Conservation (phyloP, 2,888 invertebrate genomes). For the Tholera decimalis region DNA sequence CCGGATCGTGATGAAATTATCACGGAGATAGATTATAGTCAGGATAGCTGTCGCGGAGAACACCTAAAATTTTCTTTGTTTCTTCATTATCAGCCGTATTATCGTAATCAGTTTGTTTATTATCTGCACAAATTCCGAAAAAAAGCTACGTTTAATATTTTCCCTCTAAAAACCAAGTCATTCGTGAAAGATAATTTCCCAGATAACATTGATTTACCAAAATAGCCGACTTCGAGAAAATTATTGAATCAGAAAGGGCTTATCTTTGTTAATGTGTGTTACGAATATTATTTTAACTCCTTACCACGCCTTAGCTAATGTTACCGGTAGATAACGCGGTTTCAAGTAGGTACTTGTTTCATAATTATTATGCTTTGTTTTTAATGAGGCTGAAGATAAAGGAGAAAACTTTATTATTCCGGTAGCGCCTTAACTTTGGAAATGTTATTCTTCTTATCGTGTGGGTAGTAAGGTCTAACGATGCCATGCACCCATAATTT, state of each 20-base stretch:
- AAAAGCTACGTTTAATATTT: slow-evolving; percentile 5
- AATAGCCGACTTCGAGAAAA: slow-evolving; percentile 36
- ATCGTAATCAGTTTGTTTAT: not conserved
- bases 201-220: slow-evolving; percentile 26
- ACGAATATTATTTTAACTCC: slow-evolving; percentile 3
- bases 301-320: slow-evolving; percentile 18
- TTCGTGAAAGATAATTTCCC: slow-evolving; percentile 30
- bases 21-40: too few relatives aligned
- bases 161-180: slow-evolving; percentile 25
- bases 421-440: not conserved
- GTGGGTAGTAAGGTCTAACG: too few relatives aligned
- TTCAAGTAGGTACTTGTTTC: slow-evolving; percentile 11
- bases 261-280: slow-evolving; percentile 24
- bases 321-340: slow-evolving; percentile 23
- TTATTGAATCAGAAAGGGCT: slow-evolving; percentile 47
- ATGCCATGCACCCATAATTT: too few relatives aligned
- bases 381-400: slow-evolving; percentile 29
- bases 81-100: not conserved
- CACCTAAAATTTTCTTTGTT: too few relatives aligned
- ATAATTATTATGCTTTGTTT: slow-evolving; percentile 22
- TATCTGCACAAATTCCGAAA: slow-evolving; percentile 3
- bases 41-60: too few relatives aligned
- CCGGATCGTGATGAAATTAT: too few relatives aligned
- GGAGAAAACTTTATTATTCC: slow-evolving; percentile 10
- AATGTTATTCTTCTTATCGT: not conserved